Evolutionary conservation across 2,113 vertebrate species (phyloP), one percentile per base, ranked within the genome.

Genomic region (Microtus pennsylvanicus): DNA sequence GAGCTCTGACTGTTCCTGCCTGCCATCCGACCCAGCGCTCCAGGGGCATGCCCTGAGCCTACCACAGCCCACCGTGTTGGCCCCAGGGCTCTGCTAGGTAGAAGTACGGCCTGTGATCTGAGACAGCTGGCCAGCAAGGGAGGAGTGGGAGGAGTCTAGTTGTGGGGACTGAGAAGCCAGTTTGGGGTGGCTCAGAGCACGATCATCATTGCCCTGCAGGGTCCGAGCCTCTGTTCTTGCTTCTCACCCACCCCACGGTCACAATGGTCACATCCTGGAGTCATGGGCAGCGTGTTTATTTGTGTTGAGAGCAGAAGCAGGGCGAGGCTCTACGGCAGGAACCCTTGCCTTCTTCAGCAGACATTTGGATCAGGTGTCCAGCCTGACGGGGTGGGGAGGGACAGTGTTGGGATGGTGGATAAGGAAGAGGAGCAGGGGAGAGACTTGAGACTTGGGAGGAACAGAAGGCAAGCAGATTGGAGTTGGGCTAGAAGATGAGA

Each of bases 291-390:
- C 0, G 38, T 2, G 0, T 97, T 97, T 96, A 94, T 95, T 97
- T 24, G 16, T 0, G 86, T 12, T 17, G 61, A 70, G 42, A 65
- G 80, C 2, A 6, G 33, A 52, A 75, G 74, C 0, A 30, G 33
- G 21, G 30, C 14, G 7, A 4, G 19, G 5, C 17, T 3, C 33
- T 77, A 0, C 2, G 75, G 69, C 30, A 8, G 52, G 47, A 26
- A 63, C 19, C 9, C 0, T 52, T 9, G 4, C 4, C 0, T 45
- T 58, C 61, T 35, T 95, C 89, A 87, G 13, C 95, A 94, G 30
- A 0, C 0, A 0, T 13, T 3, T 0, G 3, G 65, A 2, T 19
- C 16, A 0, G 42, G 14, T 14, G 26, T 0, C 80, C 24, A 45
- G 0, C 30, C 94, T 95, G 92, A 8, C 0, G 30, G 26, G 45